A percentile compares a stretch with the other conserved stretches of the same genome.
Evolutionary conservation across 2,113 vertebrate genomes (phyloP).

Genomic region (Coregonus clupeaformis): DNA sequence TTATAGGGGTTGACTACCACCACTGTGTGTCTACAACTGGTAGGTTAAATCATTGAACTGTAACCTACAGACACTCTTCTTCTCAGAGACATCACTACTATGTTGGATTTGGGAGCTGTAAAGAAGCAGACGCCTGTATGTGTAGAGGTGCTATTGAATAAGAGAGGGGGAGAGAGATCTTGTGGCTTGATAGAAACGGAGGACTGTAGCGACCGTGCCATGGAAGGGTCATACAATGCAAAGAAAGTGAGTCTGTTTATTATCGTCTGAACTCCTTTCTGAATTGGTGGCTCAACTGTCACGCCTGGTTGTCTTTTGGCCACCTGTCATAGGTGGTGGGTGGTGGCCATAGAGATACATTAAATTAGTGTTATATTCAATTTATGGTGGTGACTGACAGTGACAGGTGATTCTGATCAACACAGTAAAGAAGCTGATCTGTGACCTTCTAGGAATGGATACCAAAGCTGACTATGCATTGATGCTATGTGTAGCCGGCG

Average conservation of each 20-base stretch:
- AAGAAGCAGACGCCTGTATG: slow-evolving; percentile 38
- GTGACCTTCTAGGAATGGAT: no score
- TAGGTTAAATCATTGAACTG: slow-evolving; percentile 30
- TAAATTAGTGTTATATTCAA: no score
- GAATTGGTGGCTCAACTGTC: slow-evolving; percentile 10
- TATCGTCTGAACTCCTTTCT: background rate
- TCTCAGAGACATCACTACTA: slow-evolving; percentile 41
- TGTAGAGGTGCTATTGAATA: slow-evolving; percentile 44
- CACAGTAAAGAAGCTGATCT: no score
- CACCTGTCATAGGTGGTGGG: slow-evolving; percentile 19
- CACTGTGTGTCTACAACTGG: slow-evolving; percentile 41
- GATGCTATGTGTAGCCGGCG: no score
- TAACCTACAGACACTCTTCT: slow-evolving; percentile 2
- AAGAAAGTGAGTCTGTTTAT: slow-evolving; percentile 65
- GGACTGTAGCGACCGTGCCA: slow-evolving; percentile 44
- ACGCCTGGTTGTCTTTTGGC: slow-evolving; percentile 7
- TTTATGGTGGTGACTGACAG: no score
- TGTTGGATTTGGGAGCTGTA: slow-evolving; percentile 37
- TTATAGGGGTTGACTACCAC: slow-evolving; percentile 61
- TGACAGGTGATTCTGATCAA: no score
- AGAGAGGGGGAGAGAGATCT: background rate
- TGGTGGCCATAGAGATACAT: no score
- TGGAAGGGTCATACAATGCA: slow-evolving; percentile 55
- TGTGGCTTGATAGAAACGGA: slow-evolving; percentile 23
- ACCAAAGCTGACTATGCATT: background rate